Percentiles rank a stretch among this genome's conserved stretches.
These are phyloP conservation scores for Drosophila barbarae DNA, from an alignment of 2,888 invertebrate species.

Conservation along the genomic window DNA sequence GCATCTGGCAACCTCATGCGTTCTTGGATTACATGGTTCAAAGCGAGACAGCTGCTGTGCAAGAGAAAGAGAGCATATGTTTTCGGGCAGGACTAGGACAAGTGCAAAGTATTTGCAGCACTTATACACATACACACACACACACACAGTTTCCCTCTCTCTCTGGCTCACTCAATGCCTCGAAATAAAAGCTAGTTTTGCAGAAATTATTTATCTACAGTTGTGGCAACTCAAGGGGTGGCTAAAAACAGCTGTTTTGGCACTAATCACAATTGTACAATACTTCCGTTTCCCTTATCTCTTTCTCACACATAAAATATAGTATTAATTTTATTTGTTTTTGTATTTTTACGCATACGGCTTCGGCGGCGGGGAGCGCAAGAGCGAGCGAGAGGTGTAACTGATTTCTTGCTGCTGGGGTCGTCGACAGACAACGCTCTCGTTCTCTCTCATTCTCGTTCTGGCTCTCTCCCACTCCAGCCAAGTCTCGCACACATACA, in stretches of 20 bases:
- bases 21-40: constrained; percentile 4
- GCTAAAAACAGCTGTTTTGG: constrained; percentile 19
- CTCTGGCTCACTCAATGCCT: not conserved
- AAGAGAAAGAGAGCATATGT: not conserved
- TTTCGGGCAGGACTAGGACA: constrained; percentile 35
- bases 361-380: constrained; percentile 3
- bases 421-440: constrained; percentile 47
- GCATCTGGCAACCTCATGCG: constrained; percentile 18
- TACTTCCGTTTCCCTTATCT: constrained; percentile 1
- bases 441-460: constrained; percentile 24
- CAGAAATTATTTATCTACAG: not conserved
- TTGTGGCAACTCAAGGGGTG: not conserved
- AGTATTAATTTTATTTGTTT: constrained; percentile 3
- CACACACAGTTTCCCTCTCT: not conserved
- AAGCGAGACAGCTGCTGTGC: constrained; percentile 13
- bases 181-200: constrained; percentile 6
- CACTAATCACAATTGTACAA: constrained; percentile 1
- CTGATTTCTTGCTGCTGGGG: constrained; percentile 31
- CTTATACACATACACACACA: constrained; percentile 2
- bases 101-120: constrained; percentile 24
- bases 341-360: constrained; percentile 26
- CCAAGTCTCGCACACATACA: constrained; percentile 46
- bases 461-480: constrained; percentile 28
- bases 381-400: constrained; percentile 27
- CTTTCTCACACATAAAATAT: constrained; percentile 1